These are phyloP conservation scores for Cyrtorhinus lividipennis DNA, from an alignment of 1,140 invertebrate genomes.

Conservation along the genomic window DNA sequence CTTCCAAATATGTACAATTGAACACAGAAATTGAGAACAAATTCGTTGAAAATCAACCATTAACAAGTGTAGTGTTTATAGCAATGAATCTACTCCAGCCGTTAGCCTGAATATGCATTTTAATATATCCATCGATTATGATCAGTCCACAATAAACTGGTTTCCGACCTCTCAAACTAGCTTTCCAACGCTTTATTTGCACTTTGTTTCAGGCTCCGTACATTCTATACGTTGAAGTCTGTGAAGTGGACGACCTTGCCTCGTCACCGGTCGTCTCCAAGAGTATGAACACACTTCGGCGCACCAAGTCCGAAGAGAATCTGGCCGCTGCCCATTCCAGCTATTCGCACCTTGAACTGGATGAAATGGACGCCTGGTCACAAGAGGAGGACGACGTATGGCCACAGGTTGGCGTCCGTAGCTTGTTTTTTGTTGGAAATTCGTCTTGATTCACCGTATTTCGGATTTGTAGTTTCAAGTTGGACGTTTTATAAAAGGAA, in stretches of 20 bases:
- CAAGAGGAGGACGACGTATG: conserved; percentile 89
- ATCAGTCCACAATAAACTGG: too few species aligned
- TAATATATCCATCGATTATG: too few species aligned
- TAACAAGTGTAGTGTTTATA: too few species aligned
- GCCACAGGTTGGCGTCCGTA: conserved; percentile 39
- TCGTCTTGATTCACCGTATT: too few species aligned
- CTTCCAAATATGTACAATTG: too few species aligned
- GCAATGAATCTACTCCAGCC: too few species aligned
- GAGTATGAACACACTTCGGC: conserved; percentile 61
- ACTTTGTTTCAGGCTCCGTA: conserved; percentile 67
- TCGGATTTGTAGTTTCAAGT: too few species aligned
- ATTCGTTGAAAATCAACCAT: too few species aligned
- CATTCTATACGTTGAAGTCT: conserved; percentile 91
- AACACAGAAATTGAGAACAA: too few species aligned
- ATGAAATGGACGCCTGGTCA: conserved; percentile 63
- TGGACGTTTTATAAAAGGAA: too few species aligned
- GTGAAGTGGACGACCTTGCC: conserved; percentile 79
- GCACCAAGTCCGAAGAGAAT: conserved; percentile 90
- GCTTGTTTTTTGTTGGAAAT: background rate
- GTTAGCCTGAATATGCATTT: too few species aligned
- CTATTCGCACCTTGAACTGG: conserved; percentile 32
- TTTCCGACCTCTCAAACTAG: too few species aligned
- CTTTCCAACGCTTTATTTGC: background rate
- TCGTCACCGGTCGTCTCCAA: conserved; percentile 60
- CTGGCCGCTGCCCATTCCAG: conserved; percentile 36